Evolutionary conservation across 1,140 invertebrate species (phyloP).

Genomic region (Linepithema humile): DNA sequence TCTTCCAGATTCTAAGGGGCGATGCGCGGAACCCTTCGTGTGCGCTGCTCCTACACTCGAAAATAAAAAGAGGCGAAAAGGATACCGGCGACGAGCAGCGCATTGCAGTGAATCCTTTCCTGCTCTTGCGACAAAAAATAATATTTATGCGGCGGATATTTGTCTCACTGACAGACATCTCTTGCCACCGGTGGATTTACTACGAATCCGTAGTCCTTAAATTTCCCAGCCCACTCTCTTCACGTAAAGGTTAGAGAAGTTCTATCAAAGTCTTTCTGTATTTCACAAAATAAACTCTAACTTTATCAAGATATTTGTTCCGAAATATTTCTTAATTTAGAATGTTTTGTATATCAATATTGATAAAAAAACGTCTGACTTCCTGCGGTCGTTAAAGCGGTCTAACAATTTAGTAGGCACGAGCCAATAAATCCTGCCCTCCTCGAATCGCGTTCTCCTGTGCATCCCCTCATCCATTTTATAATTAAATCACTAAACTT

Average conservation of each 20-base stretch:
- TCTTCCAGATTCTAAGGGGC: constrained; percentile 58
- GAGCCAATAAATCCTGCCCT: constrained; percentile 74
- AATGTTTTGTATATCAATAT: neutral
- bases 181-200: constrained; percentile 20
- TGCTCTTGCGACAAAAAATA: constrained; percentile 13
- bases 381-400: constrained; percentile 66
- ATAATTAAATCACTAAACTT: constrained; percentile 28
- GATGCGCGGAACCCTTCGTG: constrained; percentile 35
- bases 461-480: constrained; percentile 1
- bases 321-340: neutral
- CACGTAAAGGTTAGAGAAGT: neutral
- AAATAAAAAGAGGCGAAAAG: constrained; percentile 27
- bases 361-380: constrained; percentile 64
- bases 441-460: constrained; percentile 44
- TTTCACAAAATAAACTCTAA: neutral
- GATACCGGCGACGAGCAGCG: constrained; percentile 4
- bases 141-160: constrained; percentile 53
- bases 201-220: neutral
- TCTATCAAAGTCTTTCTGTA: neutral
- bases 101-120: constrained; percentile 1
- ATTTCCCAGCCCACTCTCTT: neutral
- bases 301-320: neutral
- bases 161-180: constrained; percentile 45
- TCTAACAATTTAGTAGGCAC: constrained; percentile 74
- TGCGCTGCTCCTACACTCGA: constrained; percentile 34